Base-by-base conservation (phyloP, 30 jellyfish, hydroid and myxozoan species). In the Chrysaora quinquecirrha region DNA sequence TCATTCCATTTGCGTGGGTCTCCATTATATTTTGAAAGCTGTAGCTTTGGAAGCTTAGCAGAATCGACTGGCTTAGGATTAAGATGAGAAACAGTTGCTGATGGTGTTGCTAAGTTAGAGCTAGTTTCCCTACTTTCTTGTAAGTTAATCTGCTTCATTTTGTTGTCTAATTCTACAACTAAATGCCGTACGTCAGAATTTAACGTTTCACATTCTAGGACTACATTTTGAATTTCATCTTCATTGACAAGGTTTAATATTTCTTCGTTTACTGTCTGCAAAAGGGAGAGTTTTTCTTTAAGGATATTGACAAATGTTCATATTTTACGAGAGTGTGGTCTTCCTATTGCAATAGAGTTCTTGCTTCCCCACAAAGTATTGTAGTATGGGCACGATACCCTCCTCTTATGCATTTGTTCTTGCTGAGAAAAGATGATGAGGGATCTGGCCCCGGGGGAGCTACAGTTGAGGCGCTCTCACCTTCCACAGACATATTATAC, bases 1-100 rank as follows among this genome's bases (percentile, higher is more conserved):
- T 66, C 89, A 25, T 35, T 81, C 89, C 89, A 78, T 22, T 25
- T 58, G 14, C 61, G 18, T 10, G 76, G 77, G 77, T 75, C 87
- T 19, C 87, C 87, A 16, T 30, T 28, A 48, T 11, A 75, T 34
- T 50, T 75, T 14, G 62, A 60, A 9, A 75, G 35, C 2, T 49
- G 32, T 2, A 75, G 32, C 63, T 49, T 54, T 3, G 87, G 87
- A 1, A 75, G 70, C 24, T 33, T 71, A 7, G 64, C 19, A 64
- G 34, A 11, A 49, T 18, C 6, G n/a, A n/a, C n/a, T n/a, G n/a
- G n/a, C n/a, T n/a, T n/a, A n/a, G n/a, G n/a, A n/a, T n/a, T n/a
- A n/a, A n/a, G n/a, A 24, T 20, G 52, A 9, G 48, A 3, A 2
- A 30, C 76, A 18, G n/a, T 30, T 2, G 22, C 9, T 11, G 76